phyloP scores from a whole-genome alignment of 2,888 invertebrate species.

The Eulithis testata region DNA sequence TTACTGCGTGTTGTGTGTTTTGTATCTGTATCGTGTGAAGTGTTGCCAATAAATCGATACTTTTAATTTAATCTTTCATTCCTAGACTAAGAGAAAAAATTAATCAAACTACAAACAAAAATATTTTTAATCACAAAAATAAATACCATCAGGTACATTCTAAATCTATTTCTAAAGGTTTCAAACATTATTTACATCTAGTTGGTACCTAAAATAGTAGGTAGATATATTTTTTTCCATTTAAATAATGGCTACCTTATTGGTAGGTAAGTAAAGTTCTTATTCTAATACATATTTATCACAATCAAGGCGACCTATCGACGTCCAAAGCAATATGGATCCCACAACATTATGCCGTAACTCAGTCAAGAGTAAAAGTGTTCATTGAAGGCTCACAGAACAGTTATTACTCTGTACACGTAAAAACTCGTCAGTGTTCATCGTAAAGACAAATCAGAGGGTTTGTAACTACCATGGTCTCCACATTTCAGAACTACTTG shows the following conservation, averaged over 20 bases:
- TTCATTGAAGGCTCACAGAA: background rate
- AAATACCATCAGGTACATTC: slow-evolving; percentile 69
- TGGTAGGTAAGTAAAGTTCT: slow-evolving; percentile 4
- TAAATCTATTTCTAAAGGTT: slow-evolving; percentile 57
- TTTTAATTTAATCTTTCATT: slow-evolving; percentile 15
- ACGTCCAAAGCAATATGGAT: slow-evolving; percentile 9
- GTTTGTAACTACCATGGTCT: slow-evolving; percentile 65
- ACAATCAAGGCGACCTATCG: slow-evolving; percentile 21
- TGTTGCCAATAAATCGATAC: slow-evolving; percentile 36
- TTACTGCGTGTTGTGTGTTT: slow-evolving; percentile 12
- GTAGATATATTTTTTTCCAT: slow-evolving; percentile 6
- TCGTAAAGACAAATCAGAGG: no score
- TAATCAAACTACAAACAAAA: slow-evolving; percentile 43
- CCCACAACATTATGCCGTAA: slow-evolving; percentile 7
- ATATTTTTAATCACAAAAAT: slow-evolving; percentile 44
- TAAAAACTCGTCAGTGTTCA: no score
- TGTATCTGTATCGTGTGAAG: slow-evolving; percentile 23
- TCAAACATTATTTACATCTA: slow-evolving; percentile 6
- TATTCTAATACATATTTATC: slow-evolving; percentile 12
- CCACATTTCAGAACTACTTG: slow-evolving; percentile 73
- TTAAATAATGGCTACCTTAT: slow-evolving; percentile 22
- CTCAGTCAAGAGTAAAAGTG: background rate
- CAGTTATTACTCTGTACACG: no score
- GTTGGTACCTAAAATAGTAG: slow-evolving; percentile 3
- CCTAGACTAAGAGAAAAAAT: slow-evolving; percentile 33